Base-by-base conservation (phyloP, 2,797 vertebrate species). In the Distichodus sexfasciatus region DNA sequence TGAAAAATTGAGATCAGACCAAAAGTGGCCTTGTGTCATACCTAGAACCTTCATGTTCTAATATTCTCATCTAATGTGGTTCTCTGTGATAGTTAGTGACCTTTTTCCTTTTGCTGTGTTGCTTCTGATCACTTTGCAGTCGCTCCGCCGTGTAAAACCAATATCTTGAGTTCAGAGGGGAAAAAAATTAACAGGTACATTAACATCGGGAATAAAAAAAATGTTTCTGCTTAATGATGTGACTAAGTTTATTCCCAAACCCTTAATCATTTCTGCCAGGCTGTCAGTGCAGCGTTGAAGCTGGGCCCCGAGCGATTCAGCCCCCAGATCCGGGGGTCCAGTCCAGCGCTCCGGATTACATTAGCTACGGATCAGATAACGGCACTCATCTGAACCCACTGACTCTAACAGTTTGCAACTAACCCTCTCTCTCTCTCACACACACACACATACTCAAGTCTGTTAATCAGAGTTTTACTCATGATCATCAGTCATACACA, bases 321-420 rank as follows among this genome's bases (percentile, higher is more conserved):
- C n/a, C n/a, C n/a, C n/a, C n/a, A n/a, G 66, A 61, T 31, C 55
- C 69, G 69, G 63, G 66, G 76, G 69, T 54, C 46, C 31, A n/a
- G n/a, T 48, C 21, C 24, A 55, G 47, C 66, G n/a, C n/a, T n/a
- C n/a, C n/a, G n/a, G n/a, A n/a, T n/a, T n/a, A n/a, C 78, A 82
- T 80, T 82, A 82, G 66, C 71, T 57, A 76, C 41, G 81, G 70
- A 76, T 77, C 70, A 76, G 19, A n/a, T n/a, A n/a, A n/a, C n/a
- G n/a, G n/a, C n/a, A n/a, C 35, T 55, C 48, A 57, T 54, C 62
- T 72, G 46, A 61, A 72, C 63, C 35, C 7, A 10, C 35, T 31
- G 61, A 41, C 57, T 70, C 58, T 79, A 76, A 81, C 79, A 61
- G 61, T 66, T 76, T 76, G 68, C 76, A 75, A 76, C 60, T 74